These are phyloP conservation scores for Pollenia amentaria DNA, from an alignment of 2,888 invertebrate species.

Conservation along the genomic window DNA sequence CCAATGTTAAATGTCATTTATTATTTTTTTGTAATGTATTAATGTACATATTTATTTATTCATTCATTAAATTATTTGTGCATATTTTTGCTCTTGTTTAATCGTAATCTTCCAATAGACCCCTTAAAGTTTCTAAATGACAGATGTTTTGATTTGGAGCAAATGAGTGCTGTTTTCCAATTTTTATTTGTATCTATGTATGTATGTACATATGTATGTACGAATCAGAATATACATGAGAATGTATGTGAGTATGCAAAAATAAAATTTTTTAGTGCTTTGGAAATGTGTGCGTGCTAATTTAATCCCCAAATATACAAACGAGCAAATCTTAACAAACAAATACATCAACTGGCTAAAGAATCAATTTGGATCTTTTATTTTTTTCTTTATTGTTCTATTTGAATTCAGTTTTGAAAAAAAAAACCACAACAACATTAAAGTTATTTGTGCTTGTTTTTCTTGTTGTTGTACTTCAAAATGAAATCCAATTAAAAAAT, in stretches of 20 bases:
- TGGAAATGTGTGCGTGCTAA: conserved; percentile 14
- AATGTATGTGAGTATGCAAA: background rate
- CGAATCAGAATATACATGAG: background rate
- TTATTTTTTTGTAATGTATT: conserved; percentile 36
- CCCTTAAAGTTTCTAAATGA: conserved; percentile 78
- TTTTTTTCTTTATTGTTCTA: conserved; percentile 42
- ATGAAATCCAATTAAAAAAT: conserved; percentile 78
- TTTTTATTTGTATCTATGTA: conserved; percentile 10
- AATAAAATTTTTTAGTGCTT: too few species aligned
- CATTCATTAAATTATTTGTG: conserved; percentile 5
- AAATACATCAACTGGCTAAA: conserved; percentile 67
- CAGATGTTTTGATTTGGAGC: conserved; percentile 82
- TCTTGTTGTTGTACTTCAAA: conserved; percentile 37
- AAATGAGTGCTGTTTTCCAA: conserved; percentile 48
- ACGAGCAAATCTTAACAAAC: conserved; percentile 57
- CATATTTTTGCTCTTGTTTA: conserved; percentile 16
- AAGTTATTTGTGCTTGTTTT: conserved; percentile 10
- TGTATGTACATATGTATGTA: background rate
- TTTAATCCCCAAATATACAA: conserved; percentile 43
- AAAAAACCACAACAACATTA: conserved; percentile 18
- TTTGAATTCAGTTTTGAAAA: conserved; percentile 43
- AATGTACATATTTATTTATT: conserved; percentile 24
- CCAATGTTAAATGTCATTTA: conserved; percentile 49
- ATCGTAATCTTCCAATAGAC: conserved; percentile 35
- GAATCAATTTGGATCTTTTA: conserved; percentile 72